Base-by-base conservation (phyloP, 2,888 invertebrate species). In the Nineta flava region DNA sequence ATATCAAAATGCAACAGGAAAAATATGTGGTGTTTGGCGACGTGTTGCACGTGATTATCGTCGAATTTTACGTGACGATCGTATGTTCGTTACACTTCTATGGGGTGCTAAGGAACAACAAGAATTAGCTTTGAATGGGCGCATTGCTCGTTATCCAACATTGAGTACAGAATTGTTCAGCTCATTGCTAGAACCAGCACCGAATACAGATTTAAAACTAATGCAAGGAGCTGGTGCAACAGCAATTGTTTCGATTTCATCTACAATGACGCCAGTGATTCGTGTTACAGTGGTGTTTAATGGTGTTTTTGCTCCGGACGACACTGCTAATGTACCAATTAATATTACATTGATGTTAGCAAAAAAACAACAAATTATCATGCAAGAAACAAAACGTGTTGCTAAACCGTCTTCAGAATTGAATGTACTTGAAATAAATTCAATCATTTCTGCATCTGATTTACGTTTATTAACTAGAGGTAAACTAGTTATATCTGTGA, bases 21-120 rank as follows among this genome's bases (percentile, higher is more conserved):
- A 90, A 70, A 67, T 91, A 26, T 93, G 92, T 61, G 92, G 92
- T 1, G 87, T 90, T 1, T 93, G 92, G 92, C 77, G 83, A 52
- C 76, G 91, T 53, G 77, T 93, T 47, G 87, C 92, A 1, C 74
- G 85, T 40, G 85, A 88, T 54, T 92, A 92, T 65, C 76, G 87
- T 58, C 32, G 42, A 13, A 65, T 85, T 47, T 68, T 91, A 54
- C 77, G 86, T 55, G 87, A 90, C 57, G 88, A 88, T 56, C 79
- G 80, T 51, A 70, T 91, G 56, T 82, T 80, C 60, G 86, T 86
- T 19, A 83, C 84, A 1, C 69, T 91, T 41, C 71, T 87, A 26
- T 88, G 87, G 83, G 84, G 81, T 53, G 75, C 74, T 54, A 81
- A 79, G 60, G 79, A 74, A 57, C 75, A 79, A 56, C 76, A 80